Percentiles rank a stretch among this genome's conserved stretches.
Evolutionary conservation across 1,140 invertebrate genomes (phyloP).

Genomic region (Metopolophium dirhodum): DNA sequence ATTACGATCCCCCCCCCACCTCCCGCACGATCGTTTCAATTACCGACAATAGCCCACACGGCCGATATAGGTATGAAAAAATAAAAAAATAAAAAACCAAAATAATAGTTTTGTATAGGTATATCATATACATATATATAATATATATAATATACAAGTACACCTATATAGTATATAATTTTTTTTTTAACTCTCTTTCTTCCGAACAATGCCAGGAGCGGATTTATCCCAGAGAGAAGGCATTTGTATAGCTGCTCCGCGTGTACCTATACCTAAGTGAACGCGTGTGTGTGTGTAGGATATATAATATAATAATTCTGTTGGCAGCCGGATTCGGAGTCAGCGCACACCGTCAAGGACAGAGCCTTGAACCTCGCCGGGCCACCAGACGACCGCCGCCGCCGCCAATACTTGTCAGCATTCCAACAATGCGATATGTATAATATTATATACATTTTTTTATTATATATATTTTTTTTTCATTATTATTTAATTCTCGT

Average conservation of each 20-base stretch:
- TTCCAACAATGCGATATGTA: conserved; percentile 28
- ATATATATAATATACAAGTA: neutral
- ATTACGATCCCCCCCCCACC: neutral
- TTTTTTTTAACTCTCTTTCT: neutral
- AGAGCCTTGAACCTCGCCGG: conserved; percentile 54
- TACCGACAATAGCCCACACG: neutral
- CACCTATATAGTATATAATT: neutral
- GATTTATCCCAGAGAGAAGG: neutral
- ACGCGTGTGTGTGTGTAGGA: neutral
- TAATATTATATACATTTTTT: neutral
- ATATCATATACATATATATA: neutral
- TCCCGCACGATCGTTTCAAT: neutral
- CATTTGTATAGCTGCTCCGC: neutral
- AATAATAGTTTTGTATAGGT: neutral
- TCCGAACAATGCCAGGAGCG: neutral
- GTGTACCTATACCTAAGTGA: neutral
- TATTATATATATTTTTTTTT: neutral
- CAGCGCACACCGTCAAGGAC: conserved; percentile 55
- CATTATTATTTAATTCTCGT: neutral
- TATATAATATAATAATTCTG: conserved; percentile 34
- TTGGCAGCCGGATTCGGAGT: conserved; percentile 55
- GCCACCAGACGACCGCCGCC: conserved; percentile 50
- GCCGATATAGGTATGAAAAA: neutral
- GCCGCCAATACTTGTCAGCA: conserved; percentile 49
- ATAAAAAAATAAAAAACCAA: neutral